phyloP scores from a whole-genome alignment of 1,140 invertebrate species.

The Drosophila sulfurigaster region DNA sequence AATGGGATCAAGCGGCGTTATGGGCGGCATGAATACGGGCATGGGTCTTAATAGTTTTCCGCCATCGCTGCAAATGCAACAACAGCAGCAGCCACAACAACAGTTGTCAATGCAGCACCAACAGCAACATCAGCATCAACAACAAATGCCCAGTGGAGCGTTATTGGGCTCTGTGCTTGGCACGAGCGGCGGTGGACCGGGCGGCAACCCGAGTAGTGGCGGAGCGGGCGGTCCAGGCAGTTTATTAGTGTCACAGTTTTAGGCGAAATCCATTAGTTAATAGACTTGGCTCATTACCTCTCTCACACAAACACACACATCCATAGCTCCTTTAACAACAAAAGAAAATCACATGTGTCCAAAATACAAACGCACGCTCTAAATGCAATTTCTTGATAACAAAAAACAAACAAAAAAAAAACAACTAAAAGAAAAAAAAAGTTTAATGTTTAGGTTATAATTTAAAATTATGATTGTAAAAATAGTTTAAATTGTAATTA shows the following conservation, averaged over 20 bases:
- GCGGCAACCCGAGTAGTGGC: constrained; percentile 50
- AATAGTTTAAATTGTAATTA: constrained; percentile 77
- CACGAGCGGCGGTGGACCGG: constrained; percentile 54
- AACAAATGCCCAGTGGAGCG: constrained; percentile 73
- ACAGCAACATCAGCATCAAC: constrained; percentile 62
- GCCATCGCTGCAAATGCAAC: constrained; percentile 69
- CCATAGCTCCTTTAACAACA: constrained; percentile 20
- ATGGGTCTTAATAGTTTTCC: constrained; percentile 64
- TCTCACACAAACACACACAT: constrained; percentile 39
- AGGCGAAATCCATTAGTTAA: constrained; percentile 74
- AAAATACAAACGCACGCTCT: constrained; percentile 38
- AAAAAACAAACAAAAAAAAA: no score
- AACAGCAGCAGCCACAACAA: constrained; percentile 63
- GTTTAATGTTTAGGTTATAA: constrained; percentile 73
- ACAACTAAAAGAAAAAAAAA: neutral
- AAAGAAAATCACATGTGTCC: constrained; percentile 30
- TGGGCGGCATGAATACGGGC: constrained; percentile 45
- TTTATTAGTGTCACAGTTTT: constrained; percentile 76
- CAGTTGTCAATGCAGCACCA: constrained; percentile 62
- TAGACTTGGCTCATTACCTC: constrained; percentile 78
- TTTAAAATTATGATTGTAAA: constrained; percentile 72
- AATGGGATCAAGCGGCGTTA: constrained; percentile 36
- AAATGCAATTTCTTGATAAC: constrained; percentile 75
- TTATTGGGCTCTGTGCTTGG: constrained; percentile 67
- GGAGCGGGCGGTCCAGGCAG: constrained; percentile 59